Evolutionary conservation across 2,888 invertebrate genomes (phyloP).

Genomic region (Flexamia atlantica): DNA sequence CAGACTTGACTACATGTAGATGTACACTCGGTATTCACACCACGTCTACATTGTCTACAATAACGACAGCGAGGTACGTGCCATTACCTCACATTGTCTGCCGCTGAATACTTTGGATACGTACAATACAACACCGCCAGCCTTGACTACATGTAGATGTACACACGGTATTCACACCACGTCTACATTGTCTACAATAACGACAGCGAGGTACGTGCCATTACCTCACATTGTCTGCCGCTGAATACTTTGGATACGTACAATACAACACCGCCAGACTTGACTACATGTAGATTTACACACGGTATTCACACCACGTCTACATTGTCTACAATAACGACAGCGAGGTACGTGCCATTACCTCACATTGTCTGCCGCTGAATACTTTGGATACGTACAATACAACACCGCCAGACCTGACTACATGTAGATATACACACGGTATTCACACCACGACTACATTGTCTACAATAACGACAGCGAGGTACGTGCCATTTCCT

Average conservation of each 20-base stretch:
- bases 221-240: neutral
- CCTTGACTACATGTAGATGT: conserved; percentile 2
- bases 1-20: too few relatives aligned
- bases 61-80: conserved; percentile 1
- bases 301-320: too few relatives aligned
- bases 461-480: conserved; percentile 20
- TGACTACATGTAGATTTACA: too few relatives aligned
- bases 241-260: conserved; percentile 11
- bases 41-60: neutral
- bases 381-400: too few relatives aligned
- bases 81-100: conserved; percentile 1
- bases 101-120: conserved; percentile 4
- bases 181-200: neutral
- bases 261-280: neutral
- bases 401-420: too few relatives aligned
- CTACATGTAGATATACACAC: too few relatives aligned
- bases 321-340: too few relatives aligned
- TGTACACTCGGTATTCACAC: neutral
- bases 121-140: neutral
- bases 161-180: conserved; percentile 8
- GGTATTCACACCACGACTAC: neutral
- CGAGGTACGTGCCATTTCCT: neutral
- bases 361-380: too few relatives aligned
- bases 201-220: neutral
- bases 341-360: too few relatives aligned